Evolutionary conservation across 2,797 vertebrate species (phyloP).

Genomic region (Avahi laniger): DNA sequence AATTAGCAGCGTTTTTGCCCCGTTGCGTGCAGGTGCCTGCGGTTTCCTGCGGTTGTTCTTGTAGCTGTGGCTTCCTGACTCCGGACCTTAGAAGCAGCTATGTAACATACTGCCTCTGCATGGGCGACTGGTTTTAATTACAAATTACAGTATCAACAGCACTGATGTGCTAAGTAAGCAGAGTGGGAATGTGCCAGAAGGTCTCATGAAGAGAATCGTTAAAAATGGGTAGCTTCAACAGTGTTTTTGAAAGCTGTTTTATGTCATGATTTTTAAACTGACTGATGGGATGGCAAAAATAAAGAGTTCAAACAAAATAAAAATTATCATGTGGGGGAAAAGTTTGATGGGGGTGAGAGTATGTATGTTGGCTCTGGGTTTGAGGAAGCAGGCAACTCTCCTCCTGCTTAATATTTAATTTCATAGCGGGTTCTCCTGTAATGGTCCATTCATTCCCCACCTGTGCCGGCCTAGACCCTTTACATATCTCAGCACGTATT

Average conservation of each 20-base stretch:
- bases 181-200: neutral
- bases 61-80: neutral
- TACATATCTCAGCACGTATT: neutral
- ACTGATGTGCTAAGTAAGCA: neutral
- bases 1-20: neutral
- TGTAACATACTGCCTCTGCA: neutral
- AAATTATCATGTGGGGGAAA: neutral
- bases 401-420: conserved; percentile 22
- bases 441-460: neutral
- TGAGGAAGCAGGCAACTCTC: neutral
- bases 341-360: neutral
- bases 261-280: neutral
- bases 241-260: neutral
- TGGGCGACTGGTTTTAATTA: neutral
- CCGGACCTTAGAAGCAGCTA: neutral
- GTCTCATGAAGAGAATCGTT: neutral
- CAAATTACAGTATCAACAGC: neutral
- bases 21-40: neutral
- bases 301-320: neutral
- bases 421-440: neutral
- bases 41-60: neutral
- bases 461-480: neutral
- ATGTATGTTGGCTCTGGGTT: neutral
- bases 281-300: neutral
- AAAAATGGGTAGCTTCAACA: neutral